Conservation (phyloP, 1,140 invertebrate species). For the Lasioglossum albipes region DNA sequence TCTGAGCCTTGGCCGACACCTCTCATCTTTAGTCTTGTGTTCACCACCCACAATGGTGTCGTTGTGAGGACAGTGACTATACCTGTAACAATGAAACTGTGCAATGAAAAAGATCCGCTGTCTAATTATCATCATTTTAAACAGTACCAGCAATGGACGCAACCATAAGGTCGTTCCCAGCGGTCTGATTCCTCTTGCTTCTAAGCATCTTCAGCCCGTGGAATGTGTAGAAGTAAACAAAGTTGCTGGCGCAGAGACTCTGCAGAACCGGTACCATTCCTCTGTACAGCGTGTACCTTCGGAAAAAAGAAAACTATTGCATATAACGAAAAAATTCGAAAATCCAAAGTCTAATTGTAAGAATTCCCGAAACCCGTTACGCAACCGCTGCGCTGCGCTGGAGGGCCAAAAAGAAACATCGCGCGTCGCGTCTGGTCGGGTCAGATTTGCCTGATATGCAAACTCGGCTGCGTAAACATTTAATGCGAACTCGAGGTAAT, state of each 20-base stretch:
- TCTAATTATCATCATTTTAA: too few relatives aligned
- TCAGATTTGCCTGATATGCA: not conserved
- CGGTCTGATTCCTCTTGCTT: constrained; percentile 79
- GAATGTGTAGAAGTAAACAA: constrained; percentile 96
- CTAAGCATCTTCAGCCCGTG: constrained; percentile 88
- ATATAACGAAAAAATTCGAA: not conserved
- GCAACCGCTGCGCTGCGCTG: too few relatives aligned
- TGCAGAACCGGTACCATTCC: constrained; percentile 91
- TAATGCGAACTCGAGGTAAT: not conserved
- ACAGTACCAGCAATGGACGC: constrained; percentile 87
- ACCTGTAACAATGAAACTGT: constrained; percentile 76
- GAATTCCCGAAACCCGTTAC: too few relatives aligned
- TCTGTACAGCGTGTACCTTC: constrained; percentile 83
- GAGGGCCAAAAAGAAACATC: not conserved
- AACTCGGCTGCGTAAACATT: not conserved
- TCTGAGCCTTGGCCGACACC: constrained; percentile 72
- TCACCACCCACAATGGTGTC: constrained; percentile 95
- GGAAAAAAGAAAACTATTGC: not conserved
- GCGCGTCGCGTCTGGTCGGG: too few relatives aligned
- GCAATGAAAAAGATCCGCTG: too few relatives aligned
- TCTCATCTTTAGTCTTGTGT: constrained; percentile 91
- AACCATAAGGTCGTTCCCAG: constrained; percentile 87
- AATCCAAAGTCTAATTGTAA: not conserved
- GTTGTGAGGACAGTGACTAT: constrained; percentile 91
- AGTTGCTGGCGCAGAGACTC: constrained; percentile 92